Evolutionary conservation across 2,113 vertebrate species (phyloP), one percentile per base, ranked within the genome.

Genomic region (Thymallus thymallus): DNA sequence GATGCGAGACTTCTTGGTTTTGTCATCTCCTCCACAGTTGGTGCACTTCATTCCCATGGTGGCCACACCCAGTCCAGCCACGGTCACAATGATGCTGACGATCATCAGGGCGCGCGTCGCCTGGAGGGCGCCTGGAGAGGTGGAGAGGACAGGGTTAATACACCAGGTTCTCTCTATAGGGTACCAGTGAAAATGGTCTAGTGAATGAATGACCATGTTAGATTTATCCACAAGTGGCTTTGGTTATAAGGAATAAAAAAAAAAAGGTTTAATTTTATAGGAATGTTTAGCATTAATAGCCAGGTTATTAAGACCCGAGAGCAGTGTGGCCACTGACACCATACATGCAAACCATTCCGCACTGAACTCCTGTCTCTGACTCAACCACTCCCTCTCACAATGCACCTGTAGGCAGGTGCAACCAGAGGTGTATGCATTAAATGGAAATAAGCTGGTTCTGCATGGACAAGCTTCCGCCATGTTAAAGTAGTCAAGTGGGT

Each of bases 21-120:
- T 95, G 89, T 97, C 93, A 3, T 96, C 95, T 0, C 93, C 92
- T 0, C 94, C 95, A 24, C 95, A 97, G 81, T 79, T 94, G 1
- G 95, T 96, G 85, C 96, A 97, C 75, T 97, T 97, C 96, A 97
- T 97, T 29, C 96, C 96, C 92, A 95, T 95, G 22, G 83, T 80
- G 35, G 94, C 90, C 0, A 91, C 89, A 0, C 92, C 91, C 71
- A 95, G 76, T 29, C 92, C 96, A 0, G 85, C 74, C 18, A 91
- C 46, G 0, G 91, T 82, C 32, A 96, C 73, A 4, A 97, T 87
- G 3, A 96, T 88, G 0, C 92, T 86, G 4, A 96, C 77, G 5
- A 97, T 87, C 96, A 97, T 97, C 51, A 97, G 92, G 5, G 96
- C 95, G 0, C 96, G 91, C 0, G 96, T 95, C 70, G 95, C 94